Conservation (phyloP, 2,797 vertebrate genomes). For the Sternotherus odoratus region DNA sequence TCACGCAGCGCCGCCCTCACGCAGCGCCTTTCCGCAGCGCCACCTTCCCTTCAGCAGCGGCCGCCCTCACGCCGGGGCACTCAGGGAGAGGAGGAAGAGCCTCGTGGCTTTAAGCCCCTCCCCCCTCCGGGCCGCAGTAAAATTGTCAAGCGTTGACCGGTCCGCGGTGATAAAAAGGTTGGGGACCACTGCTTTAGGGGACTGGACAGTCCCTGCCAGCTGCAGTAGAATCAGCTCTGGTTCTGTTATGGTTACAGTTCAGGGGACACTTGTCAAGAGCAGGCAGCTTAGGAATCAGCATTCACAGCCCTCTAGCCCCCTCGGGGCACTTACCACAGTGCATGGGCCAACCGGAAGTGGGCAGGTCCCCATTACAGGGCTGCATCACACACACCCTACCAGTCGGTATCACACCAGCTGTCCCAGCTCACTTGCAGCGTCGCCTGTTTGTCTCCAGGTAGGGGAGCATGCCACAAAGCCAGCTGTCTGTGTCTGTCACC, state of each 20-base stretch:
- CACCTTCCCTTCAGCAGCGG: too few relatives aligned
- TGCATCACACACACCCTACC: not conserved
- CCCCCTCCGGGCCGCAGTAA: too few relatives aligned
- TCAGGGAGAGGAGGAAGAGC: too few relatives aligned
- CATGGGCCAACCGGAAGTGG: rapidly evolving
- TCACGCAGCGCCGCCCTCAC: too few relatives aligned
- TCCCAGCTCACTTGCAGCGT: not conserved
- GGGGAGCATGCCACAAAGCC: not conserved
- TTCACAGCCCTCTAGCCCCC: not conserved
- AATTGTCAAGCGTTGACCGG: too few relatives aligned
- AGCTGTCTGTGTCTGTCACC: not conserved
- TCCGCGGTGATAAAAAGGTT: too few relatives aligned
- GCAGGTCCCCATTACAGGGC: not conserved
- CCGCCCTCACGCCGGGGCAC: too few relatives aligned
- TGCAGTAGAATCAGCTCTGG: not conserved
- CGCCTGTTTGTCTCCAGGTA: not conserved
- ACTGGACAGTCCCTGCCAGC: not conserved
- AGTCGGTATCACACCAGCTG: not conserved
- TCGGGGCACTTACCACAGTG: rapidly evolving
- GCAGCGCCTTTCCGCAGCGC: too few relatives aligned
- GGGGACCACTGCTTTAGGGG: too few relatives aligned
- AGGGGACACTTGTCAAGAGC: not conserved
- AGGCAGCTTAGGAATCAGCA: not conserved
- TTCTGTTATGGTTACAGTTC: not conserved
- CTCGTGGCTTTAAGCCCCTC: too few relatives aligned